phyloP scores from a whole-genome alignment of 2,113 vertebrate species.

The Colaptes auratus region DNA sequence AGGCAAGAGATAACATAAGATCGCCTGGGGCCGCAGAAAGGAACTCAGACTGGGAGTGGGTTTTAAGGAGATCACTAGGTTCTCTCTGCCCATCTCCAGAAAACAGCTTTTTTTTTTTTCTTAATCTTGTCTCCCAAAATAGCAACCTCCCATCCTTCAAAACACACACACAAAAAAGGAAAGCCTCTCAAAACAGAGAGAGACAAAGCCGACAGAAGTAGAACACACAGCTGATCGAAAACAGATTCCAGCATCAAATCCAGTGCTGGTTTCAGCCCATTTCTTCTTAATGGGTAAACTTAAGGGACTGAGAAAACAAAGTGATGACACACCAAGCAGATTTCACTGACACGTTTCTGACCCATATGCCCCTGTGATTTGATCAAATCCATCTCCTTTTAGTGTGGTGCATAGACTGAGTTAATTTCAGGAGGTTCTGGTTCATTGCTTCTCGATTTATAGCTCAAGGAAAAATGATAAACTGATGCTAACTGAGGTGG shows the following conservation, averaged over 20 bases:
- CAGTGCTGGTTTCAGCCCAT: conserved; percentile 21
- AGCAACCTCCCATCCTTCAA: conserved; percentile 53
- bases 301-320: conserved; percentile 18
- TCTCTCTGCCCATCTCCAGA: not conserved
- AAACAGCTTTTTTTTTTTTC: conserved; percentile 23
- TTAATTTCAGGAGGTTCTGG: not conserved
- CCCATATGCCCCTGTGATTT: not conserved
- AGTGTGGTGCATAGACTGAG: not conserved
- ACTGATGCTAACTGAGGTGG: not conserved
- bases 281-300: not conserved
- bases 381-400: not conserved
- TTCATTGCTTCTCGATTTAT: conserved; percentile 23
- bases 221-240: conserved; percentile 55
- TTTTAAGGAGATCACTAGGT: not conserved
- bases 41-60: not conserved
- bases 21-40: not conserved
- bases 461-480: not conserved
- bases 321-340: not conserved
- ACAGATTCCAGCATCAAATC: conserved; percentile 22
- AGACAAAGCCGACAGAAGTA: conserved; percentile 21
- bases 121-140: conserved; percentile 45
- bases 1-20: not conserved
- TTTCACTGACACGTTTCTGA: not conserved
- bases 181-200: conserved; percentile 40
- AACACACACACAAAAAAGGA: conserved; percentile 20